Evolutionary conservation across 2,888 invertebrate genomes (phyloP).

Genomic region (Melanchra persicariae): DNA sequence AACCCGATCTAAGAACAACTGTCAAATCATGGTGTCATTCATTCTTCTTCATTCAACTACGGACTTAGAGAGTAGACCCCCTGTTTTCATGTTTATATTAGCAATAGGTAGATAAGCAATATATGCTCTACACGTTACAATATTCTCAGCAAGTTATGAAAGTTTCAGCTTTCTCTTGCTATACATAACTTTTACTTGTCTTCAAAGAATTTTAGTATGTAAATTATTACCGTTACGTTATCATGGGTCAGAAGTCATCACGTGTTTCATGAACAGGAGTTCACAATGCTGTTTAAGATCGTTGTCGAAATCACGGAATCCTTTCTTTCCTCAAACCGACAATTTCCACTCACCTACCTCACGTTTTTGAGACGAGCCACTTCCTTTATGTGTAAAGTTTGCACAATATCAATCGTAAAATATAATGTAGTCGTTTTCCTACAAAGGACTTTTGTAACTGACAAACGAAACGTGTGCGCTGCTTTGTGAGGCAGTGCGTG

Average conservation of each 20-base stretch:
- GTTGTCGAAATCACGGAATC: conserved; percentile 79
- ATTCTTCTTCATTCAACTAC: too few species aligned
- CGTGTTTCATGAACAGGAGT: conserved; percentile 68
- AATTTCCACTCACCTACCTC: conserved; percentile 69
- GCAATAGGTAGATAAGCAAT: not conserved
- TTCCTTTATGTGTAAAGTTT: conserved; percentile 61
- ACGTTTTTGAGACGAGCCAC: conserved; percentile 67
- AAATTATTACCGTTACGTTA: conserved; percentile 66
- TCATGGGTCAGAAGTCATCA: conserved; percentile 71
- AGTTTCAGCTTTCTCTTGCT: conserved; percentile 43
- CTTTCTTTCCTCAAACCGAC: conserved; percentile 72
- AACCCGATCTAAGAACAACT: too few species aligned
- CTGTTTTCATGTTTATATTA: not conserved
- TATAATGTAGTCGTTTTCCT: conserved; percentile 68
- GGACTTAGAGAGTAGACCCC: too few species aligned
- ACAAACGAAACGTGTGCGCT: conserved; percentile 38
- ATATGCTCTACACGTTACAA: not conserved
- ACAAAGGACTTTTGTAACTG: conserved; percentile 70
- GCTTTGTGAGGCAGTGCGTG: conserved; percentile 39
- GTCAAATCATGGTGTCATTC: too few species aligned
- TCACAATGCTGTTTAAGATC: conserved; percentile 69
- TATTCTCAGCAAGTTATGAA: conserved; percentile 21
- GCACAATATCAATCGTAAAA: conserved; percentile 71
- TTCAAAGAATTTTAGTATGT: conserved; percentile 63
- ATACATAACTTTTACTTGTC: conserved; percentile 31